Base-by-base conservation (phyloP, 2,888 invertebrate genomes). In the Galeopsomyia nigrocyanea region DNA sequence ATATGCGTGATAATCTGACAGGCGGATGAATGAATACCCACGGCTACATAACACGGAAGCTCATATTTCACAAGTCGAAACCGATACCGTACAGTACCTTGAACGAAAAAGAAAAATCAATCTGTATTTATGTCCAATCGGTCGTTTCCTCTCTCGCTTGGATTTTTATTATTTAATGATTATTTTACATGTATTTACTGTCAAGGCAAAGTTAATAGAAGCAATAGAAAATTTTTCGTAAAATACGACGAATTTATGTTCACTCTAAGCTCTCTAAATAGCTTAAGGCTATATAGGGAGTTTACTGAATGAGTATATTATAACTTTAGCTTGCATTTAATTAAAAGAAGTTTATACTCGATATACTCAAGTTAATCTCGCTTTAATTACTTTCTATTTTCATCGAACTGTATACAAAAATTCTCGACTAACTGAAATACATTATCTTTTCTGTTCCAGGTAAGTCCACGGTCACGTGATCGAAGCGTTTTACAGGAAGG, bases 41-140 rank as follows among this genome's bases (percentile, higher is more conserved):
- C 26, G 5, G 39, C 39, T 31, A 49, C 21, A 0, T 3, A 26
- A 26, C 49, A 22, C 7, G 13, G 21, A 14, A 14, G 31, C 49
- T 66, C 49, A 49, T 66, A 50, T 57, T 66, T 66, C 66, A 57
- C 10, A 49, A 66, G 26, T 19, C 19, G 31, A 50, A 66, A 66
- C n/a, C 49, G 22, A 57, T 50, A 66, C 22, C 19, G 50, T 47
- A 26, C 5, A 49, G 49, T n/a, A n/a, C n/a, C n/a, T 47, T 26
- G 49, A 55, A 46, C 31, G 56, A 39, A 26, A 62, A 51, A 62
- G 51, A 51, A 51, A 26, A 22, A 5, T 63, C 63, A 7, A 39
- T 26, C 6, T n/a, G 14, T 39, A 58, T 26, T 39, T 3, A 58
- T 58, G 10, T 39, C 26, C 26, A 26, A 26, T 3, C 26, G 26